Evolutionary conservation across 2,797 vertebrate genomes (phyloP).

Genomic region (Brachyalestes nurse): DNA sequence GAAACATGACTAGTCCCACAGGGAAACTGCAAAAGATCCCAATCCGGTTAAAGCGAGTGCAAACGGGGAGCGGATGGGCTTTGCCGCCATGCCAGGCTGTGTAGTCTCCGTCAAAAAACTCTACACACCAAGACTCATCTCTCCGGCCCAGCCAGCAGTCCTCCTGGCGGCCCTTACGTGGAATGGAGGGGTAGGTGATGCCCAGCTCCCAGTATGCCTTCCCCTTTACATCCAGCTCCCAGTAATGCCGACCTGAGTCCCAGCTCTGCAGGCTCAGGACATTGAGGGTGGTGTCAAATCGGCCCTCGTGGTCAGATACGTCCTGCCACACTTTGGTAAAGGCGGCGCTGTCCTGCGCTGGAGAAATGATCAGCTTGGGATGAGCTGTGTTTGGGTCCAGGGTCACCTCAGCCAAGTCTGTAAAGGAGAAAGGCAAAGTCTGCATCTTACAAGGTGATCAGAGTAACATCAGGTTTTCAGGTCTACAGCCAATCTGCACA

Average conservation of each 20-base stretch:
- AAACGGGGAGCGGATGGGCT: conserved; percentile 70
- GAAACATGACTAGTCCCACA: conserved; percentile 74
- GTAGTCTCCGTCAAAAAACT: conserved; percentile 80
- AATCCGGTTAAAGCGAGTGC: conserved; percentile 66
- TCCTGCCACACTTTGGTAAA: conserved; percentile 76
- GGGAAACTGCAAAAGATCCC: conserved; percentile 77
- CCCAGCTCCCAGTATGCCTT: conserved; percentile 84
- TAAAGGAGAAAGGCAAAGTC: background rate
- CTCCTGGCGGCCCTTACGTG: conserved; percentile 76
- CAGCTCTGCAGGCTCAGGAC: conserved; percentile 75
- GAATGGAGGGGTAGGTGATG: conserved; percentile 77
- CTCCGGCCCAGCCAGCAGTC: conserved; percentile 79
- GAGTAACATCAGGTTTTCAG: background rate
- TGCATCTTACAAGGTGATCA: too few species aligned
- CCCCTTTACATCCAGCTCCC: conserved; percentile 78
- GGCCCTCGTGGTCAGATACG: conserved; percentile 67
- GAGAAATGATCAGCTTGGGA: conserved; percentile 76
- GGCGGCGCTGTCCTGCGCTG: conserved; percentile 68
- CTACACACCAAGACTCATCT: conserved; percentile 77
- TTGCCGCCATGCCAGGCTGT: conserved; percentile 80
- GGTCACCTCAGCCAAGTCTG: conserved; percentile 73
- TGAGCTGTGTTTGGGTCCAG: conserved; percentile 78
- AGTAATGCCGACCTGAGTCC: conserved; percentile 75
- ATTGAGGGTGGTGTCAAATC: conserved; percentile 82
- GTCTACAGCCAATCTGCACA: too few species aligned